phyloP scores from a whole-genome alignment of 92 coral and sea anemone species.

The Scolanthus callimorphus region DNA sequence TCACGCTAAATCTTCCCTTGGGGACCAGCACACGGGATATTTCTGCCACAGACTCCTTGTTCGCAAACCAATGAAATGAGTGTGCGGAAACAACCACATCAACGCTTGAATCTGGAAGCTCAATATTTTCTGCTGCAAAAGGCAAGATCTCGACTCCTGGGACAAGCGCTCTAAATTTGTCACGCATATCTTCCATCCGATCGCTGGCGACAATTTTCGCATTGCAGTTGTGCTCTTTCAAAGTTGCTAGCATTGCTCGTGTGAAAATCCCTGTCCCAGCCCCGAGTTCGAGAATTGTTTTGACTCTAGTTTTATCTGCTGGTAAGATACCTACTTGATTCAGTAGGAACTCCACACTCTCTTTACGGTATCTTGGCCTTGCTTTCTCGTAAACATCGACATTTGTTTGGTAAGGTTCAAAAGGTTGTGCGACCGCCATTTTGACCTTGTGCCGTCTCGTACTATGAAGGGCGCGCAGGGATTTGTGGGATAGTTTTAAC shows the following conservation, averaged over 20 bases:
- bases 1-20: conserved; percentile 53
- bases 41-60: conserved; percentile 50
- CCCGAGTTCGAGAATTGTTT: conserved; percentile 50
- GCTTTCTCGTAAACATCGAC: too few species aligned
- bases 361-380: too few species aligned
- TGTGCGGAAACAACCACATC: conserved; percentile 61
- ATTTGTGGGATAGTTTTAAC: too few species aligned
- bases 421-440: too few species aligned
- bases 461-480: too few species aligned
- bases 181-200: conserved; percentile 46
- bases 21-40: conserved; percentile 62
- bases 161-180: conserved; percentile 33
- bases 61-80: conserved; percentile 68
- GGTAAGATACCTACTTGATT: conserved; percentile 43
- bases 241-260: conserved; percentile 46
- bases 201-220: conserved; percentile 46
- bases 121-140: conserved; percentile 50
- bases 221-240: conserved; percentile 8
- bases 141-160: conserved; percentile 53
- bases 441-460: too few species aligned
- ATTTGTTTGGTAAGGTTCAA: too few species aligned
- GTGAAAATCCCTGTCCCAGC: conserved; percentile 81
- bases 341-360: conserved; percentile 58
- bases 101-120: conserved; percentile 31
- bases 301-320: conserved; percentile 10